Percentiles rank a stretch among this genome's conserved stretches.
Conservation (phyloP, 2,888 invertebrate species). For the Rutpela maculata region DNA sequence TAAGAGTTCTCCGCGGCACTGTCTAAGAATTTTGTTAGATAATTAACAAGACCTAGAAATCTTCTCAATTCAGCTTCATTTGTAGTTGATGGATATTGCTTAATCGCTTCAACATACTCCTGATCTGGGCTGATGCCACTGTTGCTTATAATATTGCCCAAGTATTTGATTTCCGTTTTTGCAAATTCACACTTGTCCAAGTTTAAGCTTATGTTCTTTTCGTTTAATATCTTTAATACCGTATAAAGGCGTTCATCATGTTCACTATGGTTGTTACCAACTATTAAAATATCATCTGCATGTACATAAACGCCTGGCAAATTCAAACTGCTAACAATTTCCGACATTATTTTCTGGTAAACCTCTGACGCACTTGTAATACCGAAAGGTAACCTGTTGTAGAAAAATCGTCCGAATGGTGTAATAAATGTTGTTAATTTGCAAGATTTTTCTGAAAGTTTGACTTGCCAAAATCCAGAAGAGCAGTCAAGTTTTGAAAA, state of each 20-base stretch:
- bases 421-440: too few relatives aligned
- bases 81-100: neutral
- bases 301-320: too few relatives aligned
- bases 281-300: too few relatives aligned
- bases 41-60: neutral
- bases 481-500: too few relatives aligned
- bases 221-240: neutral
- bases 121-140: neutral
- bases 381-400: too few relatives aligned
- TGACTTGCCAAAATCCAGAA: too few relatives aligned
- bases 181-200: neutral
- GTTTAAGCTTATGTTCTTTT: neutral
- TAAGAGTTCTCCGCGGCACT: neutral
- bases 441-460: too few relatives aligned
- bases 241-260: neutral
- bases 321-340: too few relatives aligned
- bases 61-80: neutral
- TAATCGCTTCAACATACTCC: neutral
- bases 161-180: neutral
- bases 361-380: too few relatives aligned
- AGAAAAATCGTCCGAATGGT: too few relatives aligned
- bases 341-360: too few relatives aligned
- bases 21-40: neutral
- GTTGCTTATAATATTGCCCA: neutral
- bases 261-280: too few relatives aligned